These are phyloP conservation scores for Eurytoma californica DNA, from an alignment of 2,888 invertebrate species.

Conservation along the genomic window DNA sequence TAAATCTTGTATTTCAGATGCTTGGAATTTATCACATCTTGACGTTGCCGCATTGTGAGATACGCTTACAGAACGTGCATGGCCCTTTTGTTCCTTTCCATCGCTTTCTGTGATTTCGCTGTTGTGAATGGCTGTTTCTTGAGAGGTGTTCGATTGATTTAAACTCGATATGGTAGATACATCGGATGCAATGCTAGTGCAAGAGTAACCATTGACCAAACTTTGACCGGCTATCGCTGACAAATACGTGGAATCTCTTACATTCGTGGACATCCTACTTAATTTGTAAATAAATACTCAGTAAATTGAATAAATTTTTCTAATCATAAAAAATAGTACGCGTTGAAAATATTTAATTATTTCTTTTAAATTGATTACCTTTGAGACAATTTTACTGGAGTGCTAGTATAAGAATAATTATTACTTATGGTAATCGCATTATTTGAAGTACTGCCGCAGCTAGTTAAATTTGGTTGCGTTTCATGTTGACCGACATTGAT, in stretches of 20 bases:
- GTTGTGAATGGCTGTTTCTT: conserved; percentile 77
- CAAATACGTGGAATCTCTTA: conserved; percentile 85
- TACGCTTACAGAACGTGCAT: conserved; percentile 79
- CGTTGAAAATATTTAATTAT: neutral
- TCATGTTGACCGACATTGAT: conserved; percentile 73
- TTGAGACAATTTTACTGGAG: conserved; percentile 69
- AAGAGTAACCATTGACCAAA: conserved; percentile 84
- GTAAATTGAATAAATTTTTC: neutral
- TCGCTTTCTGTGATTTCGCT: conserved; percentile 36
- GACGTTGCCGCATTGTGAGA: conserved; percentile 73
- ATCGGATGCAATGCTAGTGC: conserved; percentile 86
- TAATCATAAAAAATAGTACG: neutral
- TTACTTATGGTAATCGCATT: conserved; percentile 66
- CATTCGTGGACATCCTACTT: conserved; percentile 80
- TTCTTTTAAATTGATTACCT: conserved; percentile 59
- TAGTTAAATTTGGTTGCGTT: conserved; percentile 72
- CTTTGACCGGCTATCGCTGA: conserved; percentile 84
- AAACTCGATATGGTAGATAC: conserved; percentile 82
- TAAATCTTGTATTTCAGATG: conserved; percentile 90
- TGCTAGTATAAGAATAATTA: conserved; percentile 57
- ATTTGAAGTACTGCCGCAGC: conserved; percentile 76
- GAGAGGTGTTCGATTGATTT: conserved; percentile 78
- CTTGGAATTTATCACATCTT: conserved; percentile 84
- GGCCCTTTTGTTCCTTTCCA: conserved; percentile 73
- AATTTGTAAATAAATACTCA: too few species aligned